These are phyloP conservation scores for Pangasius mekongensis DNA, from an alignment of 2,797 vertebrate species.

Conservation along the genomic window DNA sequence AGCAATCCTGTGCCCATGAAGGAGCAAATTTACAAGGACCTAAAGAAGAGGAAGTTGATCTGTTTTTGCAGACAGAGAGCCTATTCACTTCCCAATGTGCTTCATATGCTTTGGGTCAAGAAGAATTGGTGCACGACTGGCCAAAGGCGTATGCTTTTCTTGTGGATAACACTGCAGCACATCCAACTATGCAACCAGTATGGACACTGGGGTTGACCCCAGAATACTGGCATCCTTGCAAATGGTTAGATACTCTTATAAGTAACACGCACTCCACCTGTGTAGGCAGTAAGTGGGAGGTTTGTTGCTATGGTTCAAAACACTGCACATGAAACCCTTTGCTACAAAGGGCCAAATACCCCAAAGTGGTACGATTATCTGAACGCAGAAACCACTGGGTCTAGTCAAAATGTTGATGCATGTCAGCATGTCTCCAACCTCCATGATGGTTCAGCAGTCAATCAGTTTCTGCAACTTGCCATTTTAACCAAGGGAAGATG, in stretches of 20 bases:
- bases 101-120: not conserved
- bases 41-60: not conserved
- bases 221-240: not conserved
- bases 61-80: not conserved
- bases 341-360: not conserved
- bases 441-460: not conserved
- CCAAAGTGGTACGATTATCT: not conserved
- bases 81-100: not conserved
- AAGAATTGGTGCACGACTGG: not conserved
- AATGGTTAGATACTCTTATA: not conserved
- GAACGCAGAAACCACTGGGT: not conserved
- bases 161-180: not conserved
- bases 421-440: not conserved
- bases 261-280: not conserved
- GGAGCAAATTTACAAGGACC: not conserved
- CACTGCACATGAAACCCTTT: not conserved
- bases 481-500: not conserved
- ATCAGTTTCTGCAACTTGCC: not conserved
- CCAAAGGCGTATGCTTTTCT: not conserved
- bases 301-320: not conserved
- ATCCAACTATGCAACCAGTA: not conserved
- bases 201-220: not conserved
- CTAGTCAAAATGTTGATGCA: not conserved
- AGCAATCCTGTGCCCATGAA: not conserved
- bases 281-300: not conserved